A percentile compares a stretch with the other conserved stretches of the same genome.
phyloP scores from a whole-genome alignment of 2,888 invertebrate species.

The Ypsolopha scabrella region DNA sequence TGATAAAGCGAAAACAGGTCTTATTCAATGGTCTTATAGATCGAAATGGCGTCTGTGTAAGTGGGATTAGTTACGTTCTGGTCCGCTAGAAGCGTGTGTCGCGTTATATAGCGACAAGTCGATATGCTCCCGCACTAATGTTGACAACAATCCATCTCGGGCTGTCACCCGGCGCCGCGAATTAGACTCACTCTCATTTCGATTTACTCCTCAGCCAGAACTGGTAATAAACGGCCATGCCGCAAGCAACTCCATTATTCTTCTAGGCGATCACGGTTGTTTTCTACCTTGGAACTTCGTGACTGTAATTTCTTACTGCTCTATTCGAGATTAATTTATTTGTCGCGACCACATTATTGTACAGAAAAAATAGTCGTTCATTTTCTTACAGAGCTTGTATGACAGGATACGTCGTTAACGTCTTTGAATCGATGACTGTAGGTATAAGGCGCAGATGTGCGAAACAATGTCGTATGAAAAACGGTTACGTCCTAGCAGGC shows the following conservation, averaged over 20 bases:
- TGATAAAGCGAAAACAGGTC: slow-evolving; percentile 27
- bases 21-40: slow-evolving; percentile 28
- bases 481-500: slow-evolving; percentile 40
- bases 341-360: slow-evolving; percentile 45
- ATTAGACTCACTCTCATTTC: slow-evolving; percentile 64
- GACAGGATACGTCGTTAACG: slow-evolving; percentile 61
- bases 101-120: slow-evolving; percentile 38
- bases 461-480: slow-evolving; percentile 39
- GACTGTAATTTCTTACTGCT: slow-evolving; percentile 33
- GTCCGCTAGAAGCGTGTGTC: not conserved
- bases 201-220: slow-evolving; percentile 49
- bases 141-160: slow-evolving; percentile 65
- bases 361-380: slow-evolving; percentile 34
- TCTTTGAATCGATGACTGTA: slow-evolving; percentile 30
- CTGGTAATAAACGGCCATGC: slow-evolving; percentile 34
- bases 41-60: slow-evolving; percentile 7
- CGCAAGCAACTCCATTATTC: slow-evolving; percentile 31
- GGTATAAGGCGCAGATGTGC: slow-evolving; percentile 49
- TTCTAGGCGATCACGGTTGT: slow-evolving; percentile 19
- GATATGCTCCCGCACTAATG: slow-evolving; percentile 63
- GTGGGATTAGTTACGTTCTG: not conserved
- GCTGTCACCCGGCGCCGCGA: slow-evolving; percentile 61
- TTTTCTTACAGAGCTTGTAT: slow-evolving; percentile 51
- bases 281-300: slow-evolving; percentile 19
- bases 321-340: slow-evolving; percentile 47